Evolutionary conservation across 2,797 vertebrate species (phyloP), one percentile per base, ranked within the genome.

Genomic region (Sciaenops ocellatus): DNA sequence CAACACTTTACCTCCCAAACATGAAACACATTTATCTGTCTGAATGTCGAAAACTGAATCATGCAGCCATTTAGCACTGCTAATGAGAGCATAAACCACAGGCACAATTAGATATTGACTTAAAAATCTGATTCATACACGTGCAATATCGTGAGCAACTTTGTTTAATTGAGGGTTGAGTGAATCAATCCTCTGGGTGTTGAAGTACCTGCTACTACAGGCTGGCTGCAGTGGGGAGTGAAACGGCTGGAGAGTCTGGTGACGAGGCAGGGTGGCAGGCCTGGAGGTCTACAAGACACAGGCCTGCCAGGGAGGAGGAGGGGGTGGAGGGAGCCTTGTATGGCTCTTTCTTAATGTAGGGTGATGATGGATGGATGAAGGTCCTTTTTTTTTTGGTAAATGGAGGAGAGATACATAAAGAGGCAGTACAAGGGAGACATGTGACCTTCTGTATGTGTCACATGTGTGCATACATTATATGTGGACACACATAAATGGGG

Each of bases 331-430:
- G 92, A 83, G 92, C 91, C 93, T 92, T 90, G 80, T 93, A 91
- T 90, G 92, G 90, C 90, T 94, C 90, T 93, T 93, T 93, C 89
- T 93, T 93, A 92, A 95, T 92, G 90, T 92, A 93, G 82, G 89
- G 87, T 90, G 92, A 92, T 90, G 92, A 94, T 91, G 93, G 93
- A 91, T 87, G 93, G 88, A 89, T 92, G 64, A 72, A 67, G 62
- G 63, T 30, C 89, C 91, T 38, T 38, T 94, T 93, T 93, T 93
- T 88, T 89, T 88, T n/a, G 28, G 34, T 52, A 67, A 38, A 79
- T 78, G 92, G 91, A 91, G 18, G 20, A 17, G 20, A 54, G 10
- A 51, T 16, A 6, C 11, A 56, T 47, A 26, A 54, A 34, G 41
- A 79, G 8, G 62, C 38, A 17, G 47, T 17, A 50, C 22, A 4